A percentile compares a stretch with the other conserved stretches of the same genome.
Evolutionary conservation across 2,888 invertebrate genomes (phyloP).

Genomic region (Phania funesta): DNA sequence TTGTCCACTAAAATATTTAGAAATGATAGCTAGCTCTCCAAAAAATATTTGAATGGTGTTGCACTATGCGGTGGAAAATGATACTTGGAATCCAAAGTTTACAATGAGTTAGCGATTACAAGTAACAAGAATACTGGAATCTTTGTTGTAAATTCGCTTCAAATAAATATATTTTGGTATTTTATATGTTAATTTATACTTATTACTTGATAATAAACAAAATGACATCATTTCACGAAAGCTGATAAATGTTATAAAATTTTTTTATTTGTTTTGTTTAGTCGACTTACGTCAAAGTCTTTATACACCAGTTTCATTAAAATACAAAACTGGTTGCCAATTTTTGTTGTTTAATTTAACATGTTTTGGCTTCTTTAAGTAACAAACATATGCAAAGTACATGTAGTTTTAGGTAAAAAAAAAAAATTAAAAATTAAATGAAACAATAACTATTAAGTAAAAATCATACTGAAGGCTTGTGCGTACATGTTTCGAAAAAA

Average conservation of each 20-base stretch:
- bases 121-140: no score
- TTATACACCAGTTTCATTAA: conserved; percentile 39
- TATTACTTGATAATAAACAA: conserved; percentile 1
- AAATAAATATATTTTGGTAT: no score
- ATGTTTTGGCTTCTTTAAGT: conserved; percentile 4
- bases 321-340: conserved; percentile 47
- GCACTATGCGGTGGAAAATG: no score
- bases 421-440: not conserved
- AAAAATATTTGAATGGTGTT: no score
- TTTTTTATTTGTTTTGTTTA: not conserved
- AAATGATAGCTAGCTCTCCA: no score
- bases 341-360: conserved; percentile 15
- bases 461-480: conserved; percentile 24
- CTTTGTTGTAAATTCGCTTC: no score
- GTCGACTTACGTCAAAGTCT: not conserved
- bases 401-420: not conserved
- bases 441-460: not conserved
- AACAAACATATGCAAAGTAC: conserved; percentile 36
- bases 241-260: not conserved
- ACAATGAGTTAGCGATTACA: no score
- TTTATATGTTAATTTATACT: no score
- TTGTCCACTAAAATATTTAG: no score
- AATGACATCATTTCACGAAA: conserved; percentile 25
- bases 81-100: no score
- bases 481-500: conserved; percentile 3